Conservation (phyloP, 2,888 invertebrate genomes). For the Sycophila texana region DNA sequence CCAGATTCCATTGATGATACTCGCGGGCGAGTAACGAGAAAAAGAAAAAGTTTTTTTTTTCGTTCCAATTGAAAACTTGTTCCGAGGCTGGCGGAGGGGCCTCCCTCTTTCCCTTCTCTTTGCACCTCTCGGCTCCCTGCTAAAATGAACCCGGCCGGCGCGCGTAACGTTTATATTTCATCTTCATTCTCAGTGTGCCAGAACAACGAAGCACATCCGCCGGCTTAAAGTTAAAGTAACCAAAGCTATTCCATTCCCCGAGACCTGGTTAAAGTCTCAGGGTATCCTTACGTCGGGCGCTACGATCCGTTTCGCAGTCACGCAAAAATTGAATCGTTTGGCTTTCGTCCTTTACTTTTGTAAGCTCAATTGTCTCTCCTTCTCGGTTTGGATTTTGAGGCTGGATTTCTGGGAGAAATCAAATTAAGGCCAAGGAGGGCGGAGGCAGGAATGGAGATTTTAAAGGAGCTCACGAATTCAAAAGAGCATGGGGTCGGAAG, state of each 20-base stretch:
- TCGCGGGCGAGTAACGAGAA: no score
- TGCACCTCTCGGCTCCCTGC: neutral
- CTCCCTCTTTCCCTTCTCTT: conserved; percentile 8
- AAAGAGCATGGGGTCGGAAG: conserved; percentile 42
- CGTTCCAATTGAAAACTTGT: no score
- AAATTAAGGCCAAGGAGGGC: conserved; percentile 14
- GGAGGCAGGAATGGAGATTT: conserved; percentile 42
- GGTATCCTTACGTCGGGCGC: conserved; percentile 24
- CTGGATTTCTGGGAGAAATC: conserved; percentile 10
- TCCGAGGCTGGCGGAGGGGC: no score
- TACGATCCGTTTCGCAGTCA: conserved; percentile 49
- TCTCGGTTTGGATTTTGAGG: conserved; percentile 23
- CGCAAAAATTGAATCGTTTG: conserved; percentile 56
- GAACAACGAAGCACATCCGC: conserved; percentile 4
- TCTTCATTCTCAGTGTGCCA: conserved; percentile 12
- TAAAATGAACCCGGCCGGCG: conserved; percentile 34
- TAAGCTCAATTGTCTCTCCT: neutral
- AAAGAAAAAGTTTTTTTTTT: no score
- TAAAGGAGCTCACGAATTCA: conserved; percentile 50
- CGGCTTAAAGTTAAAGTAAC: conserved; percentile 39
- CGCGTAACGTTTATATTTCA: conserved; percentile 35
- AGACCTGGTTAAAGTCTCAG: no score
- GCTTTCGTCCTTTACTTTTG: conserved; percentile 17
- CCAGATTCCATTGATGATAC: no score
- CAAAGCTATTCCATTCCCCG: conserved; percentile 45